Evolutionary conservation across 2,888 invertebrate species (phyloP).

Genomic region (Chalcis sispes): DNA sequence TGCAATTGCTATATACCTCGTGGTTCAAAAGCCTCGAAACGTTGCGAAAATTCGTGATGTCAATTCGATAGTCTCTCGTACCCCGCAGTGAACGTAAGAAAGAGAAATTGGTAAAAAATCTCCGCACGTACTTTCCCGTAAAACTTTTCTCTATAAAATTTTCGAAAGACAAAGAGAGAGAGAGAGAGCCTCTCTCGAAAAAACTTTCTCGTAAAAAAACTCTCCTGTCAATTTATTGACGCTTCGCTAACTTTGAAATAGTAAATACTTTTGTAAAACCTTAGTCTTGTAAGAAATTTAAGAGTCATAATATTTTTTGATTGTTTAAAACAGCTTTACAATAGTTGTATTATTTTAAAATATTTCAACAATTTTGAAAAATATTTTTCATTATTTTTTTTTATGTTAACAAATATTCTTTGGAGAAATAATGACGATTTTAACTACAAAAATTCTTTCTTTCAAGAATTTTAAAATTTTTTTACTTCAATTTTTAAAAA

Average conservation of each 20-base stretch:
- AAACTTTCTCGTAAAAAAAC: slow-evolving; percentile 4
- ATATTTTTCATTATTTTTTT: no score
- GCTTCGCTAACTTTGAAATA: not conserved
- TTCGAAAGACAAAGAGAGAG: not conserved
- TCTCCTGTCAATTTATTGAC: not conserved
- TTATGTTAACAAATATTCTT: no score
- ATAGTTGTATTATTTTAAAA: no score
- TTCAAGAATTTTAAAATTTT: no score
- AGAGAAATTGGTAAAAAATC: slow-evolving; percentile 9
- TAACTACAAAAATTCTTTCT: no score
- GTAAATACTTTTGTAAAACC: not conserved
- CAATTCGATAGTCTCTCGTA: not conserved
- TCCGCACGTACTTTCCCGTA: not conserved
- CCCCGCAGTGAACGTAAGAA: not conserved
- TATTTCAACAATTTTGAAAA: no score
- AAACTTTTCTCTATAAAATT: slow-evolving; percentile 21
- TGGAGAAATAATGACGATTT: no score
- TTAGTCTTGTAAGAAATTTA: not conserved
- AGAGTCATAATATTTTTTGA: no score
- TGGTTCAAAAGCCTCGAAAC: not conserved
- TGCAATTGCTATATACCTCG: not conserved
- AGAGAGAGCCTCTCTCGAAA: not conserved
- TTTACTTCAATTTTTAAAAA: no score
- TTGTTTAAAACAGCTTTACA: no score
- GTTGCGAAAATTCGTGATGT: slow-evolving; percentile 1